A percentile compares a stretch with the other conserved stretches of the same genome.
These are phyloP conservation scores for Knipowitschia caucasica DNA, from an alignment of 2,797 vertebrate species.

Conservation along the genomic window DNA sequence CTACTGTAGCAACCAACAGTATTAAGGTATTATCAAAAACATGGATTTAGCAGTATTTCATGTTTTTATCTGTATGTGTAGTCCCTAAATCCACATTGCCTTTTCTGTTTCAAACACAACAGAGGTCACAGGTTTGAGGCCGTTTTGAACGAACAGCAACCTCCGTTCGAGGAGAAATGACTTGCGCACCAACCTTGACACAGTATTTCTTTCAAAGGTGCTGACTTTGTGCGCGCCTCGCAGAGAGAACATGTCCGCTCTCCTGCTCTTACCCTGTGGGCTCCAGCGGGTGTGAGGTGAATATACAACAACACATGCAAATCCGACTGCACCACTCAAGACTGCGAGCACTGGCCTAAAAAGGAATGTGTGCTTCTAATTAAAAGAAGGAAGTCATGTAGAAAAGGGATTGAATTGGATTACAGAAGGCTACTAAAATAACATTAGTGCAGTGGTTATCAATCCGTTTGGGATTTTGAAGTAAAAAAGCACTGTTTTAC, in stretches of 20 bases:
- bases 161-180: slow-evolving; percentile 19
- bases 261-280: slow-evolving; percentile 10
- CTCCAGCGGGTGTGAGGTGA: slow-evolving; percentile 17
- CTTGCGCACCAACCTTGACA: slow-evolving; percentile 15
- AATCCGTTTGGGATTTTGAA: too few relatives aligned
- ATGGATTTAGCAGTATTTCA: too few relatives aligned
- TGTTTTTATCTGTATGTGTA: too few relatives aligned
- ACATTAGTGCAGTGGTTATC: slow-evolving; percentile 15
- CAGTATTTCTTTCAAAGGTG: slow-evolving; percentile 6
- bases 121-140: slow-evolving; percentile 29
- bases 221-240: slow-evolving; percentile 17
- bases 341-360: slow-evolving; percentile 5
- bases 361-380: slow-evolving; percentile 10
- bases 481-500: too few relatives aligned
- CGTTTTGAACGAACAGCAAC: slow-evolving; percentile 37
- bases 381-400: slow-evolving; percentile 16
- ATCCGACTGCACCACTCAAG: slow-evolving; percentile 16
- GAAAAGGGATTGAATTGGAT: neutral
- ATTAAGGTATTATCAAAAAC: too few relatives aligned
- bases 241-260: slow-evolving; percentile 14
- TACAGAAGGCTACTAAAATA: slow-evolving; percentile 19
- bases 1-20: too few relatives aligned
- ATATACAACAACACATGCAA: slow-evolving; percentile 20
- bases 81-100: neutral
- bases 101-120: slow-evolving; percentile 11